These are phyloP conservation scores for Panthera leo DNA, from an alignment of 2,113 vertebrate species.

Conservation along the genomic window DNA sequence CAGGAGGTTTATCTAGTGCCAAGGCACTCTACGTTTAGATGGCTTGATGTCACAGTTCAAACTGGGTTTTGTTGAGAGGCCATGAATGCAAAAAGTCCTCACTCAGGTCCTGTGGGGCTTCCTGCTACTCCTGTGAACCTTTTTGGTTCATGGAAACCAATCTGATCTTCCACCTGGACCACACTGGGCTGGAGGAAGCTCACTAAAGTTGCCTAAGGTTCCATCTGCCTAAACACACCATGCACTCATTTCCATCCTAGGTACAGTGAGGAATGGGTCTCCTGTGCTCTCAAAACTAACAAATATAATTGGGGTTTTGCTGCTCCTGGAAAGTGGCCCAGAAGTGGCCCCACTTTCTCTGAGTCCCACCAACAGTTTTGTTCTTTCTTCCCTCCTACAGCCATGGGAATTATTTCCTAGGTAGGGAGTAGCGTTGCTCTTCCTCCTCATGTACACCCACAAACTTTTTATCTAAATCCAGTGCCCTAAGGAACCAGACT, in stretches of 20 bases:
- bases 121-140: background rate
- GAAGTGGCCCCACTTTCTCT: background rate
- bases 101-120: background rate
- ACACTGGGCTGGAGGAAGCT: background rate
- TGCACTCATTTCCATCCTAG: background rate
- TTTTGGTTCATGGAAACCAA: background rate
- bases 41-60: background rate
- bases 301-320: background rate
- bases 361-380: background rate
- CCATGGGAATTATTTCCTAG: background rate
- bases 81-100: background rate
- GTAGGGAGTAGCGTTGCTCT: background rate
- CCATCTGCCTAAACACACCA: background rate
- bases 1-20: background rate
- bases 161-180: background rate
- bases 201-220: background rate
- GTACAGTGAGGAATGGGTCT: background rate
- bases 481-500: background rate
- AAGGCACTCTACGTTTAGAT: background rate
- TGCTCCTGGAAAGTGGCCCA: background rate
- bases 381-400: background rate
- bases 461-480: background rate
- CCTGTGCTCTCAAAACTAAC: background rate
- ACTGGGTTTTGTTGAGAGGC: background rate
- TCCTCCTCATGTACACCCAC: background rate